phyloP scores from a whole-genome alignment of 2,888 invertebrate genomes.

The Allygus modestus region DNA sequence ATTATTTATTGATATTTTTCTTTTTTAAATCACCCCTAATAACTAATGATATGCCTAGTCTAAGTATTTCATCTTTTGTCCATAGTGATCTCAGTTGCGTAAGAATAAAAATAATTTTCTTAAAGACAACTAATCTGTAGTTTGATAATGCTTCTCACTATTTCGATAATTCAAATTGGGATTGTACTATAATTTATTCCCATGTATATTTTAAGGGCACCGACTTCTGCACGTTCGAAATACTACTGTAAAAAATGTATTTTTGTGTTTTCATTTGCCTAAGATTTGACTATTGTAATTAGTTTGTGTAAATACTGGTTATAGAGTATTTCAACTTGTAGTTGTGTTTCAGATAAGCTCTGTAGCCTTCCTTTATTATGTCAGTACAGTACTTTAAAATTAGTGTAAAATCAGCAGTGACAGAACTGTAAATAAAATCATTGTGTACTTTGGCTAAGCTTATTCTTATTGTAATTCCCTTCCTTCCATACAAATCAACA shows the following conservation, averaged over 20 bases:
- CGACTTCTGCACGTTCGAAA: not conserved
- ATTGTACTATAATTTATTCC: constrained; percentile 32
- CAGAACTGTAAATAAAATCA: constrained; percentile 46
- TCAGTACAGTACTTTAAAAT: constrained; percentile 14
- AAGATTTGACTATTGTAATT: constrained; percentile 37
- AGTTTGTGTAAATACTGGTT: constrained; percentile 33
- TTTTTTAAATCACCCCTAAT: too few species aligned
- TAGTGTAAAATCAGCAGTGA: constrained; percentile 30
- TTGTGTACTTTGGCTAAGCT: constrained; percentile 44
- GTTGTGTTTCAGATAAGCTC: constrained; percentile 15
- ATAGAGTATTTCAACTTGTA: constrained; percentile 9
- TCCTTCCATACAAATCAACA: too few species aligned
- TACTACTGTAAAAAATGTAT: constrained; percentile 24
- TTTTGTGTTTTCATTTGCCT: constrained; percentile 31
- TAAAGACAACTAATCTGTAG: constrained; percentile 36
- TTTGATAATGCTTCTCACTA: not conserved
- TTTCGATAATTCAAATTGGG: not conserved
- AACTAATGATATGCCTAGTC: constrained; percentile 14
- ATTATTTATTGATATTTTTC: too few species aligned
- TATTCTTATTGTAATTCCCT: not conserved
- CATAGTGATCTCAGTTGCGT: constrained; percentile 21
- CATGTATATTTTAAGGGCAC: constrained; percentile 13
- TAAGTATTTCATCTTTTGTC: constrained; percentile 15
- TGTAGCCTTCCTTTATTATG: constrained; percentile 18
- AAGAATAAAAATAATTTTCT: constrained; percentile 24